Percentiles rank a stretch among this genome's conserved stretches.
These are phyloP conservation scores for Emmelina monodactyla DNA, from an alignment of 2,888 invertebrate species.

Conservation along the genomic window DNA sequence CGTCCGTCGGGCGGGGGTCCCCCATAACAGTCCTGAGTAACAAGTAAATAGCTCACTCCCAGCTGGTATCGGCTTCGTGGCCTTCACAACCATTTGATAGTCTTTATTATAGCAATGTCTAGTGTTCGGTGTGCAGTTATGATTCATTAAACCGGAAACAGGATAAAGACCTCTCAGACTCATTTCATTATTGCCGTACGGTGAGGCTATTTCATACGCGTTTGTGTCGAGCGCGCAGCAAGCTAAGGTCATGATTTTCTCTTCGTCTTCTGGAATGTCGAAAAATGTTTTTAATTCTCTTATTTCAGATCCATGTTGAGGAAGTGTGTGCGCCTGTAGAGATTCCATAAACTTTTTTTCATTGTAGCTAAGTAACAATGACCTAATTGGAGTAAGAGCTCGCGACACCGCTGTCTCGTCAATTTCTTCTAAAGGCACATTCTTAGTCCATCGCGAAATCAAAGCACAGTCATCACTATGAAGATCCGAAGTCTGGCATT, in stretches of 20 bases:
- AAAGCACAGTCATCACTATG: constrained; percentile 73
- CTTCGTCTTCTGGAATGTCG: constrained; percentile 61
- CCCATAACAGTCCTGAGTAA: constrained; percentile 74
- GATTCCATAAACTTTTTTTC: constrained; percentile 57
- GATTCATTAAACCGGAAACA: constrained; percentile 72
- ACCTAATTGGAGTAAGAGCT: constrained; percentile 44
- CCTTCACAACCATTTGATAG: constrained; percentile 67
- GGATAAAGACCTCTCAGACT: constrained; percentile 72
- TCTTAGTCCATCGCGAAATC: constrained; percentile 65
- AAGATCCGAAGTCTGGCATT: constrained; percentile 64
- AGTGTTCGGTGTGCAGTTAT: constrained; percentile 73
- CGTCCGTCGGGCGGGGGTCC: constrained; percentile 68
- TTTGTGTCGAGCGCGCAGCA: constrained; percentile 72
- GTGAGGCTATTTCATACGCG: constrained; percentile 69
- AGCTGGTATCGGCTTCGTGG: constrained; percentile 63
- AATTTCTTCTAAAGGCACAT: constrained; percentile 43
- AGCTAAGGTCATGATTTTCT: constrained; percentile 63
- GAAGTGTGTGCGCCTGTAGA: constrained; percentile 60
- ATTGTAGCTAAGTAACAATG: constrained; percentile 41
- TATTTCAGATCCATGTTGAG: constrained; percentile 67
- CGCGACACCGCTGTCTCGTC: constrained; percentile 39
- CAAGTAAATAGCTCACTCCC: constrained; percentile 72
- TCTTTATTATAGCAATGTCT: constrained; percentile 67
- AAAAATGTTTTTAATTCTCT: constrained; percentile 55
- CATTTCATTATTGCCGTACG: constrained; percentile 47